Base-by-base conservation (phyloP, 2,797 vertebrate genomes). In the Periophthalmus magnuspinnatus region DNA sequence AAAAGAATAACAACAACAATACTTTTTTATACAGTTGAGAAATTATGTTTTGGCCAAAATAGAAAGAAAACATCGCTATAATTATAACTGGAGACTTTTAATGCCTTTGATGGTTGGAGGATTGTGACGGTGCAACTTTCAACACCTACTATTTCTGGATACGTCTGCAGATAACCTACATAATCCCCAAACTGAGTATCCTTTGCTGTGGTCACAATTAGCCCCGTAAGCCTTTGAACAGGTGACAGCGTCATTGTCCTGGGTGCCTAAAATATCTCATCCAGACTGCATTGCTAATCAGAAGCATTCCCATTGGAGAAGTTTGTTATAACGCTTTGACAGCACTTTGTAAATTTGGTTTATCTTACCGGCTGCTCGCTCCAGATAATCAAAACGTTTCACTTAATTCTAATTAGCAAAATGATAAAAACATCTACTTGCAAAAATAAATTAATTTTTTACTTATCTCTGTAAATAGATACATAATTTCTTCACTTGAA, bases 341-440 rank as follows among this genome's bases (percentile, higher is more conserved):
- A 36, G 58, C 33, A n/a, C 14, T 55, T 59, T 60, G 17, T 5
- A n/a, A 59, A 59, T 59, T 19, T 32, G 2, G 16, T 19, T 13
- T 36, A 6, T 60, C 58, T 34, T 17, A 16, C 58, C 33, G 58
- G 58, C 58, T 60, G 32, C 32, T 19, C 7, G 32, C 57, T 59
- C 57, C 7, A 60, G 57, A 34, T 60, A 33, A 60, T 60, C 33
- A 60, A 60, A 60, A 60, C 1, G 32, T 36, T 33, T 17, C 17
- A 60, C 58, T 60, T 58, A 33, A 58, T 19, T 58, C 34, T 60
- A 60, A 60, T 60, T 60, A 36, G 32, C 11, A 60, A 60, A 36
- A 34, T 34, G 14, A 17, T 60, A 34, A 34, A 33, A 60, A 32
- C n/a, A 16, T 16, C 24, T 32, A 36, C 10, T 34, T 36, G 16